Evolutionary conservation across 1,140 invertebrate genomes (phyloP).

Genomic region (Drosophila watanabei): DNA sequence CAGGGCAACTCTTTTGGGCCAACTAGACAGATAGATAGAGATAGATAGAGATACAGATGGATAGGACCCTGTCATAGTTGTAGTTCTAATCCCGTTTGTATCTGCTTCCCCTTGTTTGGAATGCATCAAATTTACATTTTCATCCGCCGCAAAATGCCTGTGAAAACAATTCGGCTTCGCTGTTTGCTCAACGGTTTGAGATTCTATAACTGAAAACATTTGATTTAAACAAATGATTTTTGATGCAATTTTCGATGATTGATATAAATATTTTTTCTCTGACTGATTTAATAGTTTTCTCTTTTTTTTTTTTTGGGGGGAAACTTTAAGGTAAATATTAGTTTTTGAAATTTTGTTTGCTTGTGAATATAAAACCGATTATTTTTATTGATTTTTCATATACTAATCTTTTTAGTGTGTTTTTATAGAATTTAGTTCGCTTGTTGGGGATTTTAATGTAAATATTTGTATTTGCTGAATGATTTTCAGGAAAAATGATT

Average conservation of each 20-base stretch:
- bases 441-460: background rate
- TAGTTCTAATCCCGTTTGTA: slow-evolving; percentile 29
- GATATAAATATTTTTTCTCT: too few relatives aligned
- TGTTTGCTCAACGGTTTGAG: background rate
- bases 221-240: background rate
- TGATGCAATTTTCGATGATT: background rate
- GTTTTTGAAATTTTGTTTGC: background rate
- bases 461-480: background rate
- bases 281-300: background rate
- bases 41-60: slow-evolving; percentile 1
- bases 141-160: slow-evolving; percentile 59
- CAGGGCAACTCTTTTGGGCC: slow-evolving; percentile 26
- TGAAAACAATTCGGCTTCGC: slow-evolving; percentile 54
- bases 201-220: slow-evolving; percentile 1
- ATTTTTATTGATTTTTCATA: background rate
- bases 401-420: background rate
- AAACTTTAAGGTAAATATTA: background rate
- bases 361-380: background rate
- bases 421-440: background rate
- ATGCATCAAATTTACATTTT: slow-evolving; percentile 80
- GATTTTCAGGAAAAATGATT: background rate
- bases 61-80: slow-evolving; percentile 14
- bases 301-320: background rate
- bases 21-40: slow-evolving; percentile 4
- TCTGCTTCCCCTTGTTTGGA: slow-evolving; percentile 18